Conservation (phyloP, 1,140 invertebrate genomes). For the Drosophila tropicalis region DNA sequence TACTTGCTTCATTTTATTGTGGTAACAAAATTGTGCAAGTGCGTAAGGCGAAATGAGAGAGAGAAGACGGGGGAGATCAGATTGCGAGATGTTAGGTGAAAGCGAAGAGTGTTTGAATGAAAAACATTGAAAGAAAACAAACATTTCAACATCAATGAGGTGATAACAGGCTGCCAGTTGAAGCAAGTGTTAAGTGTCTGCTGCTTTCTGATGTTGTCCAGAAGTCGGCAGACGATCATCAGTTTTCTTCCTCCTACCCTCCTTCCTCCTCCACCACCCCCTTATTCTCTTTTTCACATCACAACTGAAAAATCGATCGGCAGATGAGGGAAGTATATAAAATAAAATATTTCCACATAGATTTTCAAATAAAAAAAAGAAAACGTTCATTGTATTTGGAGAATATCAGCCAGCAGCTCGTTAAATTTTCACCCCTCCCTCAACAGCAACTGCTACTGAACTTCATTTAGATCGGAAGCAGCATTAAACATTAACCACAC, state of each 20-base stretch:
- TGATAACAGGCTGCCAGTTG: constrained; percentile 51
- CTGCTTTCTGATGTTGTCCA: constrained; percentile 57
- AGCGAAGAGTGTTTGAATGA: not conserved
- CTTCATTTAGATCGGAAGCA: constrained; percentile 10
- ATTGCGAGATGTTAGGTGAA: no score
- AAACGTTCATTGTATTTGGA: constrained; percentile 9
- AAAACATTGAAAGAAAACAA: constrained; percentile 55
- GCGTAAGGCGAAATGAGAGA: constrained; percentile 52
- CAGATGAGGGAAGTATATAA: constrained; percentile 71
- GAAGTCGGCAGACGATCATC: constrained; percentile 43
- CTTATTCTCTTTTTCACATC: not conserved
- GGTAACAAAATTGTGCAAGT: constrained; percentile 29
- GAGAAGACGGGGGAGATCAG: no score
- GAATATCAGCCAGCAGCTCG: constrained; percentile 62
- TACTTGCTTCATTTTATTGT: no score
- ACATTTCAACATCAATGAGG: constrained; percentile 67
- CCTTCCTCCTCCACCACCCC: not conserved
- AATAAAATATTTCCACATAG: constrained; percentile 78
- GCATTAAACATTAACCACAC: not conserved
- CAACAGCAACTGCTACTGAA: constrained; percentile 11
- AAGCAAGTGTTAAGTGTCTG: constrained; percentile 45
- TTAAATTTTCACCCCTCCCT: constrained; percentile 37
- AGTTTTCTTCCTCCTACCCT: not conserved
- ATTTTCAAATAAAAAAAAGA: constrained; percentile 50
- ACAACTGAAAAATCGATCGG: constrained; percentile 11